Percentiles rank a stretch among this genome's conserved stretches.
Conservation (phyloP, 2,888 invertebrate species). For the Rhingia campestris region DNA sequence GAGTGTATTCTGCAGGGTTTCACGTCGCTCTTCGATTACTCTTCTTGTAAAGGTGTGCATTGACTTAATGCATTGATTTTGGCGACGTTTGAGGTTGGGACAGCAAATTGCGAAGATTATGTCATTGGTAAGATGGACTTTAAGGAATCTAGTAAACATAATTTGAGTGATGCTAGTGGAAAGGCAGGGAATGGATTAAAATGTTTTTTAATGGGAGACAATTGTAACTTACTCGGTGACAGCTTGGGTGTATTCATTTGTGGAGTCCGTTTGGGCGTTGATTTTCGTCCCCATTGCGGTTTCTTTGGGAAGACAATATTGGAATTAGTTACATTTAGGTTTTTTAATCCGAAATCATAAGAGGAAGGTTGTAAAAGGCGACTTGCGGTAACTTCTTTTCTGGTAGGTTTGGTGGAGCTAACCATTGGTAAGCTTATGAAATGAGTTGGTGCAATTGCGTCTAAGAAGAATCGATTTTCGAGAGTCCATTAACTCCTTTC, state of each 20-base stretch:
- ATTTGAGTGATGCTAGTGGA: slow-evolving; percentile 76
- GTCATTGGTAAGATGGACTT: slow-evolving; percentile 76
- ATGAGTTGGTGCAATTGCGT: too few species aligned
- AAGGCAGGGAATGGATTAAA: neutral
- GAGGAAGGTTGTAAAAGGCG: too few species aligned
- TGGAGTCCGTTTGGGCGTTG: slow-evolving; percentile 84
- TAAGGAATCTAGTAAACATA: slow-evolving; percentile 77
- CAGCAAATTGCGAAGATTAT: slow-evolving; percentile 76
- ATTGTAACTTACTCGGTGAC: slow-evolving; percentile 85
- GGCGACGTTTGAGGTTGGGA: slow-evolving; percentile 75
- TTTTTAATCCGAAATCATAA: too few species aligned
- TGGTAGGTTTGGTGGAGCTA: too few species aligned
- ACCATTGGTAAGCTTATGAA: too few species aligned
- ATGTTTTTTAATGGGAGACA: neutral
- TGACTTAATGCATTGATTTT: slow-evolving; percentile 76
- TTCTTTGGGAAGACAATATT: slow-evolving; percentile 63
- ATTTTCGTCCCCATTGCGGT: slow-evolving; percentile 80
- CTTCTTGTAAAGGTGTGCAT: slow-evolving; percentile 80
- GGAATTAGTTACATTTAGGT: too few species aligned
- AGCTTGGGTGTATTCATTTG: slow-evolving; percentile 88
- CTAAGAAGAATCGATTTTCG: too few species aligned
- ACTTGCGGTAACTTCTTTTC: too few species aligned
- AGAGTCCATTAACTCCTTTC: too few species aligned
- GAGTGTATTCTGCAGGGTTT: slow-evolving; percentile 69
- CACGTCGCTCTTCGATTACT: slow-evolving; percentile 78